A percentile compares a stretch with the other conserved stretches of the same genome.
These are phyloP conservation scores for Anthoptus insignis DNA, from an alignment of 2,888 invertebrate genomes.

Conservation along the genomic window DNA sequence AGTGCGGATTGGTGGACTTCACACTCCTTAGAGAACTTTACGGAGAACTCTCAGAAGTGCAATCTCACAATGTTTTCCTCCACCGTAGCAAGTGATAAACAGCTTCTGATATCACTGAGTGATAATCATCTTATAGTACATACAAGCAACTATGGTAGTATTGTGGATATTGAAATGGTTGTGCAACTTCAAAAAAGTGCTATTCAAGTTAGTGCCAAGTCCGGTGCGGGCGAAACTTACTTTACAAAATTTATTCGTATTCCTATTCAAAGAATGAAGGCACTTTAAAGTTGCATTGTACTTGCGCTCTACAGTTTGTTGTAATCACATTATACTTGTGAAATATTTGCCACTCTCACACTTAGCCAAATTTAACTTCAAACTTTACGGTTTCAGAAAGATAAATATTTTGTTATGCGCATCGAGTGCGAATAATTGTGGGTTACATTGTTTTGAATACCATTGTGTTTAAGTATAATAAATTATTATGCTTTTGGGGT, in stretches of 20 bases:
- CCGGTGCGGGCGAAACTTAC: constrained; percentile 3
- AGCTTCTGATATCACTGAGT: no score
- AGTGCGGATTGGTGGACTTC: no score
- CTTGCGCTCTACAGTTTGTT: constrained; percentile 15
- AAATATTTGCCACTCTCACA: constrained; percentile 8
- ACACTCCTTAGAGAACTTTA: no score
- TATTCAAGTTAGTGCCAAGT: constrained; percentile 18
- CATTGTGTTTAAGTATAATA: no score
- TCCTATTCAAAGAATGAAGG: constrained; percentile 25
- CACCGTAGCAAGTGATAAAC: no score
- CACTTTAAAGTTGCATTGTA: constrained; percentile 20
- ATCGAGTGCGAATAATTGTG: neutral
- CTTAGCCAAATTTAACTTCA: neutral
- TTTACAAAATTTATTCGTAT: constrained; percentile 10
- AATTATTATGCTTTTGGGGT: no score
- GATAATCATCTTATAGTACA: no score
- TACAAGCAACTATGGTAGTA: no score
- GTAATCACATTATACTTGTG: constrained; percentile 9
- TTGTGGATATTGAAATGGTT: neutral
- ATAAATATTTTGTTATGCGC: neutral
- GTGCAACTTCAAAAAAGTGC: constrained; percentile 14
- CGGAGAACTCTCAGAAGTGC: no score
- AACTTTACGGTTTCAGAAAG: neutral
- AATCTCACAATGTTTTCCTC: no score
- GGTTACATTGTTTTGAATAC: neutral